A percentile compares a stretch with the other conserved stretches of the same genome.
phyloP scores from a whole-genome alignment of 1,140 invertebrate genomes.

The Trinorchestia longiramus region DNA sequence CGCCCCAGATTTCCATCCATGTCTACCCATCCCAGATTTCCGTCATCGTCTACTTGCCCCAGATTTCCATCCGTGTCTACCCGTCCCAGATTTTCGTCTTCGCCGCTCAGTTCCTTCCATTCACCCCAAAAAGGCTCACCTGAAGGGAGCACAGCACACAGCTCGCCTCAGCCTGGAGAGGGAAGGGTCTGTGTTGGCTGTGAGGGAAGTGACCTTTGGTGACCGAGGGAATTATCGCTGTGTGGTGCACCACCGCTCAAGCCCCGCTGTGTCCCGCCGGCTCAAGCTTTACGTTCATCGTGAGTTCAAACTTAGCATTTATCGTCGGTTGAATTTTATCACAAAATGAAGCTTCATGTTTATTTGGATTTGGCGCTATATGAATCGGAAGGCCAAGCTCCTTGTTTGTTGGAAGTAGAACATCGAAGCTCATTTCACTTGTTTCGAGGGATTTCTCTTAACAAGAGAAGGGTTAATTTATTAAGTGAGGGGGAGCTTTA shows the following conservation, averaged over 20 bases:
- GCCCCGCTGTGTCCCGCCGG: constrained; percentile 14
- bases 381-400: background rate
- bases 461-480: too few species aligned
- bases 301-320: background rate
- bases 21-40: background rate
- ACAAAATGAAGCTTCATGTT: background rate
- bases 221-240: constrained; percentile 56
- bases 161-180: constrained; percentile 16
- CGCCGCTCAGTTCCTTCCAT: background rate
- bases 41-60: background rate
- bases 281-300: constrained; percentile 34
- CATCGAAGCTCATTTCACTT: background rate
- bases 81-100: background rate
- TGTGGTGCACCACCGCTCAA: constrained; percentile 48
- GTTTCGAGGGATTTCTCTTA: too few species aligned
- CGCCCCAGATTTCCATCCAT: background rate
- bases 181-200: constrained; percentile 4
- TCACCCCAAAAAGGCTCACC: background rate
- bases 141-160: background rate
- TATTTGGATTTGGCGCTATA: background rate
- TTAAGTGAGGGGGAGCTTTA: too few species aligned
- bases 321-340: background rate
- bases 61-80: background rate
- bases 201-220: background rate
- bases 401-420: background rate